Base-by-base conservation (phyloP, 2,888 invertebrate species). In the Cyclophora albipunctata region DNA sequence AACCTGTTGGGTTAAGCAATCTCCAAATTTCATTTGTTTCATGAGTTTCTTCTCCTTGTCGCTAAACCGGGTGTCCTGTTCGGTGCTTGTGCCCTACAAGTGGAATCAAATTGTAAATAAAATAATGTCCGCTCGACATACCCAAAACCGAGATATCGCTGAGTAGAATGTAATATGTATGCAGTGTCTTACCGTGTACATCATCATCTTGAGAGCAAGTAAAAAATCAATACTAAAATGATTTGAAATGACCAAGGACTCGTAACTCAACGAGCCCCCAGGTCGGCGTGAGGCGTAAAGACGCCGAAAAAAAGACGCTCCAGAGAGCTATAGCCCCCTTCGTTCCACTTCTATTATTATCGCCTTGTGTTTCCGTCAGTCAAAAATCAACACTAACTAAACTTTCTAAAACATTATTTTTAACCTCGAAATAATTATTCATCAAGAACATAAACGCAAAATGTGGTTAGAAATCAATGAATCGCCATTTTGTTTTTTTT, bases 41-140 rank as follows among this genome's bases (percentile, higher is more conserved):
- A 99, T 92, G 46, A 99, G 91, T 80, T 99, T 99, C 89, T 99
- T 99, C 88, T 99, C 98, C 88, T 99, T 99, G 86, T 99, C 99
- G 77, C 98, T 96, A 90, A 99, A 99, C 74, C 99, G 94, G 73
- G 97, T 98, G 85, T 99, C 99, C 89, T 99, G 99, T 84, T 99
- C 98, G 54, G 98, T 96, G 73, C 95, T 98, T 40, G 99, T 99
- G 60, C 99, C 99, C 98, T 99, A 54, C 20, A 42, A 55, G 55
- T 33, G 47, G 56, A 49, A 50, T 44, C 49, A 43, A 49, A 50
- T 34, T 45, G 42, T 20, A 20, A 20, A 20, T 20, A 20, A 20
- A 1, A 1, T 20, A 20, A 1, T 20, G 20, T 20, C 20, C 20
- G 20, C 20, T 20, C 20, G 20, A 20, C 20, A 20, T 20, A 2